Conservation (phyloP, 2,113 vertebrate genomes). For the Neofelis nebulosa region DNA sequence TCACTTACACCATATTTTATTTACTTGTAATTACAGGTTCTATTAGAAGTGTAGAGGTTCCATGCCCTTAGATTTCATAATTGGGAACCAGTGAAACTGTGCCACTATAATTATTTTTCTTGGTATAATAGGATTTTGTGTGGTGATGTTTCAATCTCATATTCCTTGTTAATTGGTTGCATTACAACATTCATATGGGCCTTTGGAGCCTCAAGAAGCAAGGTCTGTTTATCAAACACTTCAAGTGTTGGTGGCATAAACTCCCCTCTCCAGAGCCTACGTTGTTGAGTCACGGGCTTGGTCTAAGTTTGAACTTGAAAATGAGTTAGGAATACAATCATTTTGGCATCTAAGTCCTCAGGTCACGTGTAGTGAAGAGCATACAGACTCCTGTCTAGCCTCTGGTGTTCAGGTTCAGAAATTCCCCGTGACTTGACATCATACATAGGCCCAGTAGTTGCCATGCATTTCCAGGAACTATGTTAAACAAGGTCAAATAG, state of each 20-base stretch:
- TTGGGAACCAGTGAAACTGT: slow-evolving; percentile 57
- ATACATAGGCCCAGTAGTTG: neutral
- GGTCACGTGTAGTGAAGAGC: neutral
- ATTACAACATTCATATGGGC: neutral
- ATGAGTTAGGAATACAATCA: neutral
- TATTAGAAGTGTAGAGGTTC: slow-evolving; percentile 62
- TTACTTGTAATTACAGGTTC: slow-evolving; percentile 69
- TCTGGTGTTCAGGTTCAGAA: slow-evolving; percentile 16
- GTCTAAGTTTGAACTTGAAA: slow-evolving; percentile 29
- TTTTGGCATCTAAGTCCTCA: neutral
- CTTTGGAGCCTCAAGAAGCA: slow-evolving; percentile 45
- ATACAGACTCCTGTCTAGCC: neutral
- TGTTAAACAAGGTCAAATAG: neutral
- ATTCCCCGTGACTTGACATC: neutral
- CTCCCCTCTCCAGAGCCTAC: neutral
- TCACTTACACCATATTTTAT: slow-evolving; percentile 72
- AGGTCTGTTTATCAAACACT: slow-evolving; percentile 41
- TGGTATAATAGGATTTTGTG: slow-evolving; percentile 54
- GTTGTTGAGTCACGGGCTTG: neutral
- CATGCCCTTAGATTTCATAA: slow-evolving; percentile 68
- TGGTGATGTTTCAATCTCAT: slow-evolving; percentile 47
- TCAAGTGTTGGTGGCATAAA: neutral
- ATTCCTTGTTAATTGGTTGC: slow-evolving; percentile 22
- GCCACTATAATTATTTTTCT: slow-evolving; percentile 69
- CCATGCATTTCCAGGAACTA: neutral